Evolutionary conservation across 2,888 invertebrate species (phyloP), one percentile per base, ranked within the genome.

Genomic region (Mongoloraphidia duomilia): DNA sequence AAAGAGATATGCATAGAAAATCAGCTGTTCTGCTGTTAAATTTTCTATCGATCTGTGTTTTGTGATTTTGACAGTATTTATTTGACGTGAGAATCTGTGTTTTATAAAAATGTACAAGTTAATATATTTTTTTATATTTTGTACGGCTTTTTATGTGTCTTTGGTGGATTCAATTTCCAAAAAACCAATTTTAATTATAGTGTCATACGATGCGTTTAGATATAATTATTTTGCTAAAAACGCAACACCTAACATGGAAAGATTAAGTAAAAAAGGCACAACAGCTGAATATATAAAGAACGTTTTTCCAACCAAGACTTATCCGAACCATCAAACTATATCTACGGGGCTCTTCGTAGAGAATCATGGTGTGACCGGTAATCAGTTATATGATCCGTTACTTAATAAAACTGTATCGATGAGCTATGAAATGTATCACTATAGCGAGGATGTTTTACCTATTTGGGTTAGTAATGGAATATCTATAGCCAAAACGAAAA

Each of bases 301-400:
- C 58, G 72, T 77, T 39, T 82, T 80, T 60, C 74, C 77, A 0
- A 84, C 84, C 1, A 81, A 81, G 65, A 86, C 85, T 1, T 80
- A 80, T 59, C 80, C 84, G 1, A 85, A 85, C 66, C 85, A 85
- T 65, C 79, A 79, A 58, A 74, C 80, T 1, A 78, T 85, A 48
- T 79, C 77, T 0, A 86, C 81, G 34, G 84, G 84, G 9, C 63
- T 81, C 45, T 80, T 77, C 59, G 71, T 78, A 1, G 82, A 82
- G 62, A 70, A 66, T 12, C 84, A 85, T 64, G 84, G 84, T 1
- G 77, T 85, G 35, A 63, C 82, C 3, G 81, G 75, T 9, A 84
- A 79, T 60, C 59, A 60, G 34, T 70, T 77, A 56, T 80, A 71
- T 58, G 80, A 82, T 60, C 68, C 70, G 0, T 56, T 60, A 34